Base-by-base conservation (phyloP, 1,140 invertebrate species). In the Drosophila pachea region DNA sequence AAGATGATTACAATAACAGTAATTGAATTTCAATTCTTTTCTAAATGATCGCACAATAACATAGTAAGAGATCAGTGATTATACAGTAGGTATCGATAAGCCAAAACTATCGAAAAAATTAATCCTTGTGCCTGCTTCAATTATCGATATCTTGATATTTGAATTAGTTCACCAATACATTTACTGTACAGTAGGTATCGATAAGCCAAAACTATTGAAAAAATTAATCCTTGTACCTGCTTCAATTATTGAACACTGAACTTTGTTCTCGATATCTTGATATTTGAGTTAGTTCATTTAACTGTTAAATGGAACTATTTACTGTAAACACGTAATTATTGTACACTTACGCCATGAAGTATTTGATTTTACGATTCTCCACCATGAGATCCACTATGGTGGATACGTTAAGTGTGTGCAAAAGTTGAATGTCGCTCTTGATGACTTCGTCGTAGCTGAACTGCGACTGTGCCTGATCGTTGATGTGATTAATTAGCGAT, bases 341-440 rank as follows among this genome's bases (percentile, higher is more conserved):
- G 7, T 2, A 0, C 5, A 90, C 94, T 94, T 91, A 96, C 95
- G 94, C 93, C 88, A 96, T 89, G 56, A 94, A 93, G 91, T 94
- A 96, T 90, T 96, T 96, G 9, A 95, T 93, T 91, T 96, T 96
- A 74, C 95, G 95, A 86, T 95, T 95, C 89, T 97, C 95, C 3
- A 97, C 95, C 95, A 97, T 97, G 38, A 97, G 92, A 89, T 97
- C 95, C 69, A 95, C 93, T 64, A 97, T 97, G 43, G 93, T 94
- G 58, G 92, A 92, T 31, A 96, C 94, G 74, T 94, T 93, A 29
- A 95, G 91, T 4, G 91, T 90, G 88, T 95, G 94, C 4, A 96
- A 88, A 35, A 96, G 88, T 52, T 93, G 92, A 43, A 95, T 95
- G 81, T 97, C 95, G 73, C 93, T 92, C 77, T 92, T 93, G 61